A percentile compares a stretch with the other conserved stretches of the same genome.
Evolutionary conservation across 2,797 vertebrate genomes (phyloP).

Genomic region (Valencia hispanica): DNA sequence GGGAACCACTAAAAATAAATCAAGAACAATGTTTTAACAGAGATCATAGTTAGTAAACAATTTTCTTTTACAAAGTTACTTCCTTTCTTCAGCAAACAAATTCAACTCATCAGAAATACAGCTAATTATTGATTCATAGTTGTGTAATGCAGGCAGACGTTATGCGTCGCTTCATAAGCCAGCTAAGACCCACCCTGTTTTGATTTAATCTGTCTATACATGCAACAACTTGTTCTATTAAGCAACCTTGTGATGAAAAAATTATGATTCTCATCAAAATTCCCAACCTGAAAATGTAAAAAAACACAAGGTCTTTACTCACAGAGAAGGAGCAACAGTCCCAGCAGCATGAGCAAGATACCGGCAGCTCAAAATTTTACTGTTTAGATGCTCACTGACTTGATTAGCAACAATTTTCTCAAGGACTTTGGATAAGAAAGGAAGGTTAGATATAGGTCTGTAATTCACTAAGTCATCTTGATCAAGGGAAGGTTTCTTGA

Average conservation of each 20-base stretch:
- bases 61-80: neutral
- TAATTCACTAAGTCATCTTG: no score
- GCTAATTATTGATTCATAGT: conserved; percentile 2
- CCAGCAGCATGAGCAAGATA: conserved; percentile 77
- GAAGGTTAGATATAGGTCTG: no score
- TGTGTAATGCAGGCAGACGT: no score
- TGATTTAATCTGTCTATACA: neutral
- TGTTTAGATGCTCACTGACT: no score
- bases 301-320: conserved; percentile 56
- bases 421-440: no score
- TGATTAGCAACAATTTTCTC: no score
- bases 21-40: conserved; percentile 6
- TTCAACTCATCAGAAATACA: neutral
- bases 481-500: no score
- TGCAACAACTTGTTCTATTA: conserved; percentile 4
- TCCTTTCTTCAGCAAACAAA: neutral
- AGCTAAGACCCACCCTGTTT: neutral
- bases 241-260: neutral
- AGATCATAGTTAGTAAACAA: neutral
- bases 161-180: neutral
- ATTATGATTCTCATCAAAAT: neutral
- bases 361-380: conserved; percentile 59
- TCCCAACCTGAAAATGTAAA: neutral
- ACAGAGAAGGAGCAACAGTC: conserved; percentile 81
- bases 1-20: conserved; percentile 85